Evolutionary conservation across 2,797 vertebrate genomes (phyloP), one percentile per base, ranked within the genome.

Genomic region (Bradypus variegatus): DNA sequence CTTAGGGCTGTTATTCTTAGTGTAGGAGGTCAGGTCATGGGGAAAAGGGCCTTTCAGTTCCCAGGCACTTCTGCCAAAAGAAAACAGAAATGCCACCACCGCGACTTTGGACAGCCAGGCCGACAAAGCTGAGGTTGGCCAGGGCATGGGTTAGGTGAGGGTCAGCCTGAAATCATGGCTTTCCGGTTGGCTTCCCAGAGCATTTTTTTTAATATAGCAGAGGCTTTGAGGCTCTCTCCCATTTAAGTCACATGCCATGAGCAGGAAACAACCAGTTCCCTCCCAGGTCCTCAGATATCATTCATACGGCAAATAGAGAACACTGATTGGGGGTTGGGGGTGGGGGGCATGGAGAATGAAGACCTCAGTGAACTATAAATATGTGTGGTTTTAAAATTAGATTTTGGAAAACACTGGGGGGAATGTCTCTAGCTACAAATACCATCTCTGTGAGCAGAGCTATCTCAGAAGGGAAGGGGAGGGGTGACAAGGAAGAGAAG

Each of bases 1-100:
- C 96, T 95, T 95, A 77, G 0, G 81, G 31, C 94, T 96, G 95
- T 96, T 97, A 97, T 97, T 97, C 96, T 97, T 96, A 97, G 97
- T 83, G 64, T 76, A 72, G 89, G 95, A 96, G 96, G 96, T 97
- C 96, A 97, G 95, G 97, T 97, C 97, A 96, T 94, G 92, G 96
- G 96, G 97, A 96, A 95, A 96, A 89, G 94, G 95, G 93, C 94
- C 96, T 72, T 93, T 95, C 4, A 36, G 96, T 98, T 98, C 97
- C 97, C 97, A 98, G 97, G 95, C 97, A 94, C 91, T 8, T 5
- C n/a, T 95, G 94, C 90, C 96, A 86, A 96, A 95, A 96, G 95
- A 86, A 94, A 95, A 88, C 41, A 84, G 87, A 50, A 75, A 93
- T 19, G 27, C 77, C 76, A 96, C 13, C 33, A 29, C 29, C 78